Evolutionary conservation across 2,888 invertebrate genomes (phyloP).

Genomic region (Melanchra persicariae): DNA sequence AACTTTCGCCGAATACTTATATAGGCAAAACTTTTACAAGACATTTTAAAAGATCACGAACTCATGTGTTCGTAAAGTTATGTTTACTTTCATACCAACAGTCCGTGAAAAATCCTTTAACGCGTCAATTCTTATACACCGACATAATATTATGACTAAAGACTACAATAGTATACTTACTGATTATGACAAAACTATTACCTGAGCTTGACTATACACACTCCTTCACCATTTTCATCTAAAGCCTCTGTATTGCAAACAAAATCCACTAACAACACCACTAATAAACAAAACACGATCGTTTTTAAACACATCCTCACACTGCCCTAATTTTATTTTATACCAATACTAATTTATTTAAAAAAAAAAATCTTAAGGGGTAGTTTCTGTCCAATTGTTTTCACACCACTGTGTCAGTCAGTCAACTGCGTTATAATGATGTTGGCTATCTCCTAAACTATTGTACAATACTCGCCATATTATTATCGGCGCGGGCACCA

Average conservation of each 20-base stretch:
- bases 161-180: no score
- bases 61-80: not conserved
- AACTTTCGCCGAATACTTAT: no score
- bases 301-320: conserved; percentile 62
- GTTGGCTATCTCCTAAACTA: conserved; percentile 71
- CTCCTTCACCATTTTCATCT: conserved; percentile 70
- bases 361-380: not conserved
- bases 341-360: not conserved
- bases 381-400: conserved; percentile 28
- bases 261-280: conserved; percentile 55
- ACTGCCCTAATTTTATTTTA: not conserved
- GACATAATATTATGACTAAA: no score
- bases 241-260: conserved; percentile 60
- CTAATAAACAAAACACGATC: conserved; percentile 58
- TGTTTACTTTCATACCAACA: not conserved
- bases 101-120: not conserved
- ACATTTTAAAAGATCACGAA: no score
- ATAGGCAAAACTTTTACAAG: no score
- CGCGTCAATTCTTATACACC: not conserved
- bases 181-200: conserved; percentile 49
- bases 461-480: conserved; percentile 65
- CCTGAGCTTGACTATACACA: conserved; percentile 74
- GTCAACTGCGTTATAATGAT: conserved; percentile 66
- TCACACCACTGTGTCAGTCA: conserved; percentile 65
- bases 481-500: conserved; percentile 52